Percentiles rank a stretch among this genome's conserved stretches.
These are phyloP conservation scores for Alosa alosa DNA, from an alignment of 2,113 vertebrate species.

Conservation along the genomic window DNA sequence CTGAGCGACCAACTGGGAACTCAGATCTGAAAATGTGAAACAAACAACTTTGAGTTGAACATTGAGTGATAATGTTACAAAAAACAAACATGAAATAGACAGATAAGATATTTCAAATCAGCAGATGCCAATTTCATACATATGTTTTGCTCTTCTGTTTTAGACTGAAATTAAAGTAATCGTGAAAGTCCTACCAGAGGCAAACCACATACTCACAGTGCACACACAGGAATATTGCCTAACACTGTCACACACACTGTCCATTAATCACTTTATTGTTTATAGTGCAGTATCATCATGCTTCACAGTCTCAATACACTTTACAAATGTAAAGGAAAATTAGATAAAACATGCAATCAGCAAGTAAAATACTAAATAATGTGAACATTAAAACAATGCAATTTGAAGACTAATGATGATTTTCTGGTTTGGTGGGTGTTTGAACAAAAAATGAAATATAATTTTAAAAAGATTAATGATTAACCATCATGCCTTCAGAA, in stretches of 20 bases:
- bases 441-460: too few species aligned
- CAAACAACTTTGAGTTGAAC: not conserved
- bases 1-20: slow-evolving; percentile 67
- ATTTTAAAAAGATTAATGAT: too few species aligned
- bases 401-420: too few species aligned
- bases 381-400: too few species aligned
- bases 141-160: not conserved
- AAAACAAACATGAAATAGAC: not conserved
- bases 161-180: not conserved
- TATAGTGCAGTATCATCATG: too few species aligned
- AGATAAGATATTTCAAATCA: not conserved
- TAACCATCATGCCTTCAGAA: not conserved
- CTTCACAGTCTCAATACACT: too few species aligned
- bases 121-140: not conserved
- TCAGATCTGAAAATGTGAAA: slow-evolving; percentile 61
- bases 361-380: too few species aligned
- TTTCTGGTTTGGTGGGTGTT: too few species aligned
- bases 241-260: not conserved
- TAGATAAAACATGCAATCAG: too few species aligned
- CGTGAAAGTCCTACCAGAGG: not conserved
- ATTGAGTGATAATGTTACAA: not conserved
- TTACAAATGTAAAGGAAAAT: too few species aligned
- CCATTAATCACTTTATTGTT: too few species aligned
- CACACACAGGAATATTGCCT: not conserved
- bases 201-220: not conserved